Conservation (phyloP, 2,113 vertebrate species). For the Actenoides hombroni region DNA sequence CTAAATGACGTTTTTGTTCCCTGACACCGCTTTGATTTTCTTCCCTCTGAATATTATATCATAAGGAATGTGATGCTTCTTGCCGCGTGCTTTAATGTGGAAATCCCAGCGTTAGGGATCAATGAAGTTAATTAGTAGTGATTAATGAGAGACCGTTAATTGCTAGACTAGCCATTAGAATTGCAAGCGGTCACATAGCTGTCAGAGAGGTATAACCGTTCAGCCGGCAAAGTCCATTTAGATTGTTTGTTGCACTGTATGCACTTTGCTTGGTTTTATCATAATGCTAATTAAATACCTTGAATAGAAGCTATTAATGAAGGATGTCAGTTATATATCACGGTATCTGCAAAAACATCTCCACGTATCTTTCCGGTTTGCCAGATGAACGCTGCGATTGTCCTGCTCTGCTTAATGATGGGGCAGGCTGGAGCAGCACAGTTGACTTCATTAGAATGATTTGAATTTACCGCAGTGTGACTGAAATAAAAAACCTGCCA, state of each 20-base stretch:
- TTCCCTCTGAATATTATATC: constrained; percentile 37
- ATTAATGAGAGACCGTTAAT: constrained; percentile 82
- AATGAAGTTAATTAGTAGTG: constrained; percentile 90
- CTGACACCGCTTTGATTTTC: neutral
- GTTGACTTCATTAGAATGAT: constrained; percentile 11
- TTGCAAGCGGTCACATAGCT: constrained; percentile 58
- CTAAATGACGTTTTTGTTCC: neutral
- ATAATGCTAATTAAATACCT: constrained; percentile 19
- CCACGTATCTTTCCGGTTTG: neutral
- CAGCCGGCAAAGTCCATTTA: constrained; percentile 14
- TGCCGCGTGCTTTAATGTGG: constrained; percentile 22
- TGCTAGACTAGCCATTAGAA: constrained; percentile 66
- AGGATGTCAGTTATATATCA: neutral
- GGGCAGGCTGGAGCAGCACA: neutral
- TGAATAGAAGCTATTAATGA: neutral
- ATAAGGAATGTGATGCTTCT: constrained; percentile 21
- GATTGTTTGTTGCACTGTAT: constrained; percentile 13
- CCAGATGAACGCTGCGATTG: rapidly evolving
- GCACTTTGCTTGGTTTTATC: neutral
- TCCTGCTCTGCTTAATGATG: neutral
- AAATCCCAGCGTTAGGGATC: constrained; percentile 73
- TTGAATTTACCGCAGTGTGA: neutral
- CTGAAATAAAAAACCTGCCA: constrained; percentile 29
- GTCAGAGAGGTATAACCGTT: neutral
- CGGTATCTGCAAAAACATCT: neutral